These are phyloP conservation scores for Xestia ashworthii DNA, from an alignment of 2,888 invertebrate genomes.

Conservation along the genomic window DNA sequence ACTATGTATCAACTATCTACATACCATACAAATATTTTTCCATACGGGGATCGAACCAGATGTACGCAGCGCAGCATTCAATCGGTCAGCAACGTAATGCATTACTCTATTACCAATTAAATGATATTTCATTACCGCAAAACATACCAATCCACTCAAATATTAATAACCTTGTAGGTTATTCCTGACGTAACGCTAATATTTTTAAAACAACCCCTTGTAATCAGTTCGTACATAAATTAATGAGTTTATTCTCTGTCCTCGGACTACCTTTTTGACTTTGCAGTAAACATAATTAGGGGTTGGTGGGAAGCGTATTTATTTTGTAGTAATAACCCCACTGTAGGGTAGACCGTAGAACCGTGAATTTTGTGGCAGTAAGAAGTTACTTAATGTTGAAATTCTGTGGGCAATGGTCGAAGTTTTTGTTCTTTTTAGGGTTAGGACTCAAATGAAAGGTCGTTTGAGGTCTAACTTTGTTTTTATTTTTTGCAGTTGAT, in stretches of 20 bases:
- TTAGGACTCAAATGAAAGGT: neutral
- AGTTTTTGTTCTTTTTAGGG: neutral
- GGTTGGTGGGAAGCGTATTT: conserved; percentile 38
- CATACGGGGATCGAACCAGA: neutral
- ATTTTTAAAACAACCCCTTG: conserved; percentile 20
- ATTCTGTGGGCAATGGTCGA: conserved; percentile 4
- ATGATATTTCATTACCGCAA: neutral
- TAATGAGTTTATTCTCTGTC: conserved; percentile 51
- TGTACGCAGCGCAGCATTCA: neutral
- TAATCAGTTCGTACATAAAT: conserved; percentile 48
- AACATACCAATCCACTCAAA: conserved; percentile 12
- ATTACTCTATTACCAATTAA: neutral
- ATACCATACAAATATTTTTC: neutral
- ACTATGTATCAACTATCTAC: no score
- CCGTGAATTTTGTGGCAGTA: conserved; percentile 21
- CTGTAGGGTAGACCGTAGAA: neutral
- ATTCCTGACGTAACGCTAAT: conserved; percentile 1
- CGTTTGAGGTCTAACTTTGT: neutral
- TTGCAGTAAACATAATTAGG: conserved; percentile 57
- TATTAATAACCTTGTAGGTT: neutral
- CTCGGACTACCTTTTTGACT: conserved; percentile 42
- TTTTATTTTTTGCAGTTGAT: neutral
- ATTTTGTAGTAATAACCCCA: conserved; percentile 51
- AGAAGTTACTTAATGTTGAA: conserved; percentile 22
- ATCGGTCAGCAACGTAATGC: neutral